Conservation (phyloP, 2,888 invertebrate species). For the Athripsodes cinereus region DNA sequence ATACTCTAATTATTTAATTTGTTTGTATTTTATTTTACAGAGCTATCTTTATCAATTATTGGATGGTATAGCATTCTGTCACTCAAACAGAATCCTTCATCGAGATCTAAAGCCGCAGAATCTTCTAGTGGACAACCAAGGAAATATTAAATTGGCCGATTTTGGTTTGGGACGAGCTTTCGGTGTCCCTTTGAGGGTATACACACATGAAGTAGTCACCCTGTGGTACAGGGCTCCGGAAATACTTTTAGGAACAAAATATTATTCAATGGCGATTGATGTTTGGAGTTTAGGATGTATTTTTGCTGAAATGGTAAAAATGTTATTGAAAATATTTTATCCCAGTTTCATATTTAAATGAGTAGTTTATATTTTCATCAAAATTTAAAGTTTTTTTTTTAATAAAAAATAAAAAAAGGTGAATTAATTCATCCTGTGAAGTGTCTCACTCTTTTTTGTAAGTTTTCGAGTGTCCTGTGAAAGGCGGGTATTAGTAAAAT, state of each 20-base stretch:
- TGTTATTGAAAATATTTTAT: no score
- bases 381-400: no score
- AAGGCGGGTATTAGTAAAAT: no score
- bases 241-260: constrained; percentile 82
- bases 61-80: constrained; percentile 85
- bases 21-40: constrained; percentile 35
- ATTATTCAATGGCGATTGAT: constrained; percentile 90
- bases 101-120: constrained; percentile 96
- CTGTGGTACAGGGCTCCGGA: constrained; percentile 98
- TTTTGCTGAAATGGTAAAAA: constrained; percentile 91
- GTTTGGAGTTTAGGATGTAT: constrained; percentile 96
- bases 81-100: constrained; percentile 82
- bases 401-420: no score
- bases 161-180: constrained; percentile 93
- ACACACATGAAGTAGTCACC: constrained; percentile 94
- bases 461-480: no score
- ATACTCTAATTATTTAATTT: no score
- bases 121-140: constrained; percentile 78
- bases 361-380: no score
- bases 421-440: no score
- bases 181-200: constrained; percentile 85
- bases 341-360: no score
- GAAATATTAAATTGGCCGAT: constrained; percentile 91
- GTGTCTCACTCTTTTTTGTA: no score
- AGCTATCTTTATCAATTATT: constrained; percentile 83